A percentile compares a stretch with the other conserved stretches of the same genome.
Evolutionary conservation across 1,140 invertebrate genomes (phyloP).

Genomic region (Thalassaphorura encarpata): DNA sequence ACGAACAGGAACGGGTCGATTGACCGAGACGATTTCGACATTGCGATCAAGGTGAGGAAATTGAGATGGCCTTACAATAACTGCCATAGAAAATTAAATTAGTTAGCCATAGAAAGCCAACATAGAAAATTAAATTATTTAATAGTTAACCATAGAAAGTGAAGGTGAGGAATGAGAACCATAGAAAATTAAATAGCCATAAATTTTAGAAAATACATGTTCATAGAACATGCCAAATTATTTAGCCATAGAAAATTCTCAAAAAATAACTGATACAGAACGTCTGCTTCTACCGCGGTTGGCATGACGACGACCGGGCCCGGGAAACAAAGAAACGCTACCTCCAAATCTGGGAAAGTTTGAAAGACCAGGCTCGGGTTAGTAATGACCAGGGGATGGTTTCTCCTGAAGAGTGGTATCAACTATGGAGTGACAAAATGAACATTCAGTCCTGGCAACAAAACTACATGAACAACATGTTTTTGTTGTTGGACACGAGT

Average conservation of each 20-base stretch:
- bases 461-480: constrained; percentile 1
- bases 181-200: too few species aligned
- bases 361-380: background rate
- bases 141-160: too few species aligned
- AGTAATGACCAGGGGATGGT: background rate
- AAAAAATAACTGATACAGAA: background rate
- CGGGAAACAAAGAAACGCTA: background rate
- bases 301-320: background rate
- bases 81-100: too few species aligned
- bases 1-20: background rate
- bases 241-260: background rate
- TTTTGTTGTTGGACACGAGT: background rate
- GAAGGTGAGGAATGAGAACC: too few species aligned
- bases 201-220: too few species aligned
- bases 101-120: too few species aligned
- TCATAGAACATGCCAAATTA: too few species aligned
- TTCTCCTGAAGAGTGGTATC: background rate
- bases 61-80: too few species aligned
- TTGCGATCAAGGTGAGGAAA: background rate
- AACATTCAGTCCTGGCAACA: background rate
- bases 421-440: background rate
- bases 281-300: background rate
- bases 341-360: background rate
- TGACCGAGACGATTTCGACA: background rate
- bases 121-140: too few species aligned